These are phyloP conservation scores for Chaetogeoica ovagalla DNA, from an alignment of 2,888 invertebrate species.

Conservation along the genomic window DNA sequence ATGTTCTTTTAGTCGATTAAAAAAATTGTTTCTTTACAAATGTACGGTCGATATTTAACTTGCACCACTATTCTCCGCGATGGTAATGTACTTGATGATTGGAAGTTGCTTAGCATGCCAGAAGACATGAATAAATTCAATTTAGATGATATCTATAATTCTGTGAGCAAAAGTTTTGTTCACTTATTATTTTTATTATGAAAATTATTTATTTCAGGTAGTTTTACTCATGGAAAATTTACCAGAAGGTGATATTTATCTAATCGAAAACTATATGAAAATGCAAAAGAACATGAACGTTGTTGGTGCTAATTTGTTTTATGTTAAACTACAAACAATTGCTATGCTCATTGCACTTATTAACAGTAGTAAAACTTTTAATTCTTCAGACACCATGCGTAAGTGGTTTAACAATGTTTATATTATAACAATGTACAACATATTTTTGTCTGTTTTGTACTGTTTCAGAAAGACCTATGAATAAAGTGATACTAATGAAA, in stretches of 20 bases:
- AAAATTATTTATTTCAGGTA: slow-evolving; percentile 8
- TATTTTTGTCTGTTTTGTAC: background rate
- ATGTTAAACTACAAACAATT: slow-evolving; percentile 36
- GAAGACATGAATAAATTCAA: slow-evolving; percentile 40
- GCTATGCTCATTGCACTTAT: slow-evolving; percentile 48
- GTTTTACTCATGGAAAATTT: slow-evolving; percentile 6
- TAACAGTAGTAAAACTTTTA: background rate
- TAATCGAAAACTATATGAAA: slow-evolving; percentile 44
- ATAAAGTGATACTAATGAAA: slow-evolving; percentile 49
- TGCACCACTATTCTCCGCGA: slow-evolving; percentile 36
- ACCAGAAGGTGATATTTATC: slow-evolving; percentile 38
- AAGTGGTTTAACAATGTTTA: slow-evolving; percentile 8
- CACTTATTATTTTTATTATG: background rate
- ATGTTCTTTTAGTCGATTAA: slow-evolving; percentile 26
- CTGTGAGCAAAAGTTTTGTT: slow-evolving; percentile 22
- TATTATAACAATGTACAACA: background rate
- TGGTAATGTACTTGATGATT: slow-evolving; percentile 29
- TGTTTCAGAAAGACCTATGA: slow-evolving; percentile 16
- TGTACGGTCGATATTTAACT: slow-evolving; percentile 28
- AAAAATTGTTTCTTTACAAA: slow-evolving; percentile 49
- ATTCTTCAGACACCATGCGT: background rate
- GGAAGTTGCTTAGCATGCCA: slow-evolving; percentile 33
- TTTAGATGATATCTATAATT: slow-evolving; percentile 39
- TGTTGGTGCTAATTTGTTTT: slow-evolving; percentile 44
- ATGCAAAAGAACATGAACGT: slow-evolving; percentile 45